Evolutionary conservation across 2,113 vertebrate species (phyloP), one percentile per base, ranked within the genome.

Genomic region (Pangasianodon hypophthalmus): DNA sequence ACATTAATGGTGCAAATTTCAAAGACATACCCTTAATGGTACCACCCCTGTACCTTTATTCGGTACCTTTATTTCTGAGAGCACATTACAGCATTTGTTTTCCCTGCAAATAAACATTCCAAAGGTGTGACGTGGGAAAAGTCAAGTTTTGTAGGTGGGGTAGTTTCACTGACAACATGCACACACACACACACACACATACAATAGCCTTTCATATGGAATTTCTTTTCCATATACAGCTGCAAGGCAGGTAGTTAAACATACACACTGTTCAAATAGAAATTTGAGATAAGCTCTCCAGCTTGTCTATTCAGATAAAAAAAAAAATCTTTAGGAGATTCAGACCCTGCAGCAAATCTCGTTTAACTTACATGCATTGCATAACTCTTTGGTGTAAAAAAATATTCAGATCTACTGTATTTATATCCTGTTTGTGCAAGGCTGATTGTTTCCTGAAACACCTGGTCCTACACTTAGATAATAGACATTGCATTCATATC

Each of bases 121-220:
- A 71, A 26, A 29, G 62, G 58, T 88, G 79, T 88, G 77, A 67
- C 44, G 6, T 26, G 44, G 2, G 41, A 82, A 82, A 81, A 21
- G 32, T 87, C 71, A 16, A 26, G 46, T 50, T 54, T 60, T 83
- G 60, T 56, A 83, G 87, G 87, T 54, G 79, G 62, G 24, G 79
- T 88, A 88, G 87, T 88, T 88, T 83, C 87, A 81, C 48, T 32
- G n/a, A n/a, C 77, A 69, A 64, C 62, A 58, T 4, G 48, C 37
- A 64, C 37, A 48, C 44, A n/a, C 44, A 44, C 73, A 24, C 41
- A 77, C 71, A 73, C 71, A 73, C 71, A 75, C 37, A 52, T 29
- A 48, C 62, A 86, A 1, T 1, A 29, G 46, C 26, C 48, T 80
- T 80, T n/a, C 26, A 29, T 80, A 80, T 79, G 44, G 75, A 79